Percentiles rank a stretch among this genome's conserved stretches.
Conservation (phyloP, 2,888 invertebrate genomes). For the Linnaemya vulpina region DNA sequence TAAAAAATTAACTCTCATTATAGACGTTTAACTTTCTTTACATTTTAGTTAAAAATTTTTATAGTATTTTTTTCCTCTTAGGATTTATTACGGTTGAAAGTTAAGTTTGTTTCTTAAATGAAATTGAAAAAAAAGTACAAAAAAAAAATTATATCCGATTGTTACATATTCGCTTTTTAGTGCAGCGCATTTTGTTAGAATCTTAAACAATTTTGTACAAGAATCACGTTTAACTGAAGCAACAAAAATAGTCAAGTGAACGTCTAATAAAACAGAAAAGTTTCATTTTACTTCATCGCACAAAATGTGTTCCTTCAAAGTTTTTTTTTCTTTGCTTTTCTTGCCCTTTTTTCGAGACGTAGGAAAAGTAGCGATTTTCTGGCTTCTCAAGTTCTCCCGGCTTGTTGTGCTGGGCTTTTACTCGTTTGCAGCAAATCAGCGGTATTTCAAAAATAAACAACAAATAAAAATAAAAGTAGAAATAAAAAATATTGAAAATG, state of each 20-base stretch:
- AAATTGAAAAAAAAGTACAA: neutral
- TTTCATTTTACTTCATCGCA: conserved; percentile 62
- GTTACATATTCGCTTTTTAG: conserved; percentile 21
- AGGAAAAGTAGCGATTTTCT: conserved; percentile 23
- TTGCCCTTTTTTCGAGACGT: neutral
- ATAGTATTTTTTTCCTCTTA: neutral
- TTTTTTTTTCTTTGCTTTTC: conserved; percentile 11
- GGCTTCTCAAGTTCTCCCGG: conserved; percentile 14
- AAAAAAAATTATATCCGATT: conserved; percentile 32
- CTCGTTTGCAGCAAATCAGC: conserved; percentile 12
- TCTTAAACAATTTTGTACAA: conserved; percentile 60
- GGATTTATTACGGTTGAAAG: conserved; percentile 5
- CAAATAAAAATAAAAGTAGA: neutral
- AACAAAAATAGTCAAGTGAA: conserved; percentile 10
- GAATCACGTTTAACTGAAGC: conserved; percentile 61
- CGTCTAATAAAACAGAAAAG: conserved; percentile 50
- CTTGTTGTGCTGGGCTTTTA: conserved; percentile 1
- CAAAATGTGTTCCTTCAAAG: conserved; percentile 47
- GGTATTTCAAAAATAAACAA: neutral
- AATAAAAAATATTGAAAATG: neutral
- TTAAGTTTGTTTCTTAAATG: neutral
- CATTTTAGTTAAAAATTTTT: neutral
- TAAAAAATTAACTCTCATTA: conserved; percentile 22
- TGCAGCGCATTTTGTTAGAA: conserved; percentile 25
- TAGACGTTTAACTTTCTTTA: conserved; percentile 9